phyloP scores from a whole-genome alignment of 2,888 invertebrate species.

The Pediacus dermestoides region DNA sequence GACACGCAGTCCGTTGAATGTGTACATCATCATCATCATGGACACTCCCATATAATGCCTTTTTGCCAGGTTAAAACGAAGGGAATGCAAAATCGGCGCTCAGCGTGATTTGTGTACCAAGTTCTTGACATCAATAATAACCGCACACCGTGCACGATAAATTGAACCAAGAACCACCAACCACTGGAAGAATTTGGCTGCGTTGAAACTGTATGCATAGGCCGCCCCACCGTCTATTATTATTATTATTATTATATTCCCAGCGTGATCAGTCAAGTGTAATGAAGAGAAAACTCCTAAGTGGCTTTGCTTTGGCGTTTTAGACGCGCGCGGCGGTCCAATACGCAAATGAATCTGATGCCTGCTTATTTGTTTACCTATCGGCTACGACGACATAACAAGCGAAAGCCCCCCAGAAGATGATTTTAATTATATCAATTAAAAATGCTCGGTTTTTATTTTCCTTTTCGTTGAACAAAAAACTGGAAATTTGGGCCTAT shows the following conservation, averaged over 20 bases:
- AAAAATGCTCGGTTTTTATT: no score
- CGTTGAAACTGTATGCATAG: no score
- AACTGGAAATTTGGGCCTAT: no score
- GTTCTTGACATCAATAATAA: conserved; percentile 6
- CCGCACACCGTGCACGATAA: conserved; percentile 3
- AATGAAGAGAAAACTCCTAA: conserved; percentile 6
- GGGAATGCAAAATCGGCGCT: conserved; percentile 4
- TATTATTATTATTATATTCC: not conserved
- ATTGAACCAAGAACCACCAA: no score
- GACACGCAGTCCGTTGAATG: conserved; percentile 23
- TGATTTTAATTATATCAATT: no score
- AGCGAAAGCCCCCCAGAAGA: no score
- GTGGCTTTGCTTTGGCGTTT: conserved; percentile 7
- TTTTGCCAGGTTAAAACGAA: not conserved
- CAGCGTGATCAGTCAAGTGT: conserved; percentile 6
- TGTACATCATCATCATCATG: conserved; percentile 3
- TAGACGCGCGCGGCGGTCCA: not conserved
- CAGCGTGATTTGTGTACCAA: conserved; percentile 9
- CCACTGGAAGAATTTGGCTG: conserved; percentile 4
- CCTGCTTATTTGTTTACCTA: conserved; percentile 9
- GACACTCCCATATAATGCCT: conserved; percentile 3
- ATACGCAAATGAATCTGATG: conserved; percentile 5
- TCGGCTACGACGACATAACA: no score
- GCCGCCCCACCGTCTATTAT: conserved; percentile 3
- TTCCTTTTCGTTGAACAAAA: no score